Evolutionary conservation across 2,113 vertebrate genomes (phyloP).

Genomic region (Myocastor coypus): DNA sequence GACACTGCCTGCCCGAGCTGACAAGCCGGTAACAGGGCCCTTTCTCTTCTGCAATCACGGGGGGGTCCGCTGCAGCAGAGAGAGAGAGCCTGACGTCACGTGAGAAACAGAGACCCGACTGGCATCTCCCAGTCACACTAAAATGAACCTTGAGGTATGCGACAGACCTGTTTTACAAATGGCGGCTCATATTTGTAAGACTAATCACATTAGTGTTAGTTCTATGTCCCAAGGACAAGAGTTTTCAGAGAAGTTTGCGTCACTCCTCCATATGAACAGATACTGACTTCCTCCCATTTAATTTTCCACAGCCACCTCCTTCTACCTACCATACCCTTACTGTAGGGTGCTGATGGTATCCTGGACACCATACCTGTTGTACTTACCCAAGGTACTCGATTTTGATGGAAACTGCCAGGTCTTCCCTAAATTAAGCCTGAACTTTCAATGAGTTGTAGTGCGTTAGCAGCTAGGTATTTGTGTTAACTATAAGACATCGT

Average conservation of each 20-base stretch:
- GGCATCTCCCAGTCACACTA: neutral
- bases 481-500: neutral
- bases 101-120: conserved; percentile 74
- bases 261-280: neutral
- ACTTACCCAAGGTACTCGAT: too few relatives aligned
- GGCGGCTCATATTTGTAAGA: neutral
- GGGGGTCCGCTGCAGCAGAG: conserved; percentile 91
- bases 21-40: conserved; percentile 98
- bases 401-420: neutral
- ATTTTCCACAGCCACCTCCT: neutral
- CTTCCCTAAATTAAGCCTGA: neutral
- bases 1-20: conserved; percentile 94
- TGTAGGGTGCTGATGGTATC: neutral
- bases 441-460: neutral
- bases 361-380: neutral
- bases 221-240: neutral
- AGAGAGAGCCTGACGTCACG: conserved; percentile 74
- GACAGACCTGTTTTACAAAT: neutral
- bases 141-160: neutral
- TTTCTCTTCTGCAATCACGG: conserved; percentile 94
- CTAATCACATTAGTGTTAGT: neutral
- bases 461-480: neutral
- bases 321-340: too few relatives aligned
- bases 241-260: neutral
- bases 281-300: neutral